A percentile compares a stretch with the other conserved stretches of the same genome.
phyloP scores from a whole-genome alignment of 2,797 vertebrate species.

The Pelobates cultripes region DNA sequence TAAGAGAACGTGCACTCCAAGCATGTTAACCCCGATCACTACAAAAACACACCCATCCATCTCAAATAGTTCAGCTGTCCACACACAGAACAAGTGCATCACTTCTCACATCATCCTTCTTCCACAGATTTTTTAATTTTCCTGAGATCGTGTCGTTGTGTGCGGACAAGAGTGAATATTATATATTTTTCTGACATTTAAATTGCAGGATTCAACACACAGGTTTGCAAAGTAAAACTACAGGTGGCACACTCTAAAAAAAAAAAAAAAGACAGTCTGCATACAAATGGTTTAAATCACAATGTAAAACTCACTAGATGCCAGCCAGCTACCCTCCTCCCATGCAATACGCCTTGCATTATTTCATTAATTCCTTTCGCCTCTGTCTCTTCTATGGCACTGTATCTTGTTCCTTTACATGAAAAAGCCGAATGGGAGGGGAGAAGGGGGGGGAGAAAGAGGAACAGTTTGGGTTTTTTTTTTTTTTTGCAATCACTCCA shows the following conservation, averaged over 20 bases:
- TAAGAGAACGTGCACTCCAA: background rate
- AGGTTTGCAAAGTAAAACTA: slow-evolving; percentile 33
- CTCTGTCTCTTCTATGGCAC: background rate
- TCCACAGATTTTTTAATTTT: background rate
- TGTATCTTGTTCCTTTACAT: slow-evolving; percentile 18
- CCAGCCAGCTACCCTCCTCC: slow-evolving; percentile 21
- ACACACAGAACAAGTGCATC: background rate
- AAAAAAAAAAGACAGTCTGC: slow-evolving; percentile 6
- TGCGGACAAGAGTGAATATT: slow-evolving; percentile 30
- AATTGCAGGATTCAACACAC: slow-evolving; percentile 12
- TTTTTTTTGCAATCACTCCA: background rate
- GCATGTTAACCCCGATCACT: background rate
- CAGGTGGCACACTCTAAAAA: slow-evolving; percentile 27
- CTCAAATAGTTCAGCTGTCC: background rate
- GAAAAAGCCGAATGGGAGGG: background rate
- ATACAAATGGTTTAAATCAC: slow-evolving; percentile 20
- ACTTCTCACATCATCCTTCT: background rate
- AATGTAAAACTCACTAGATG: slow-evolving; percentile 18
- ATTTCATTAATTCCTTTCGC: slow-evolving; percentile 53
- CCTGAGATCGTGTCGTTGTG: background rate
- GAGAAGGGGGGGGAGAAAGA: too few relatives aligned
- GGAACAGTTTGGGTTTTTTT: too few relatives aligned
- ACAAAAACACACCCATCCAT: background rate
- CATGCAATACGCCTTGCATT: slow-evolving; percentile 19
- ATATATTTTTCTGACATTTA: slow-evolving; percentile 18